Evolutionary conservation across 2,113 vertebrate species (phyloP), one percentile per base, ranked within the genome.

Genomic region (Alectura lathami): DNA sequence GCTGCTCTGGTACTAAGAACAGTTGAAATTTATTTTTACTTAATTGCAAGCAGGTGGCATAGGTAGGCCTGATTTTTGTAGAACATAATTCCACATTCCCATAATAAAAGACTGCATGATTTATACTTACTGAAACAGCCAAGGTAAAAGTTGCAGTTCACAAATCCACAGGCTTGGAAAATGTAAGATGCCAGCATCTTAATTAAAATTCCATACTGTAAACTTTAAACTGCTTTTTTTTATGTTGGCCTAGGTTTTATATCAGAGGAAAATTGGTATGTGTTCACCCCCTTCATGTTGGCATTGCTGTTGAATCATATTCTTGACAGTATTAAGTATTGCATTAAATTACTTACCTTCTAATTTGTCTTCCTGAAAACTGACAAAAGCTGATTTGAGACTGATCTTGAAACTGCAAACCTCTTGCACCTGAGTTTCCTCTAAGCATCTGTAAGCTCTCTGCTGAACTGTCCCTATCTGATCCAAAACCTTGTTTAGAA

Each of bases 11-110:
- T 69, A 36, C 42, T 88, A 48, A 74, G 83, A 80, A 21, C 22
- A 66, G 59, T 34, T 92, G 72, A 36, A 86, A 86, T 54, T 83
- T 62, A 51, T 62, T 79, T 63, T 59, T 81, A 17, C 36, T 79
- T 95, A 90, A 88, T 93, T 86, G 24, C 72, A 77, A 88, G 59
- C 85, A 91, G 94, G 68, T 95, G 83, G 93, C 92, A 60, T 78
- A 70, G n/a, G 84, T 76, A 73, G 76, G 47, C 32, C 80, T 88
- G 70, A 56, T 82, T 63, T 63, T 78, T 86, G 56, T 43, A 34
- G 57, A 83, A 26, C 79, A 29, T 67, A 93, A 56, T 74, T 88
- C 68, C 34, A 60, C 23, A 22, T 50, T 92, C 64, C 76, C 51
- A 43, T 50, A 78, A 60, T 83, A 91, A 93, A 93, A 87, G 17